phyloP scores from a whole-genome alignment of 2,888 invertebrate species.

The Volucella inanis region DNA sequence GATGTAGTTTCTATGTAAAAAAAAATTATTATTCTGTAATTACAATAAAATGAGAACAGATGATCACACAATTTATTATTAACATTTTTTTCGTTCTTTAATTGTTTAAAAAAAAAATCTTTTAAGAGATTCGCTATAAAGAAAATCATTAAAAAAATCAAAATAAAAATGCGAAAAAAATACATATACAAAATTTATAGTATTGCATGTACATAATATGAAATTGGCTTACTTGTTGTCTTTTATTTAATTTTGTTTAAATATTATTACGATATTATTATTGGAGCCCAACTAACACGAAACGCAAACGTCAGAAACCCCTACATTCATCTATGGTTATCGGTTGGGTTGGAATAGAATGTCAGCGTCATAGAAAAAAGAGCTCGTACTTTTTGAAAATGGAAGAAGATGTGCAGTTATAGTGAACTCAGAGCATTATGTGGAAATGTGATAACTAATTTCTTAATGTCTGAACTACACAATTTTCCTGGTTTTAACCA shows the following conservation, averaged over 20 bases:
- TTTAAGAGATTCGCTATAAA: slow-evolving; percentile 65
- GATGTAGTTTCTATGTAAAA: slow-evolving; percentile 73
- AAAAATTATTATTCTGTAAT: slow-evolving; percentile 61
- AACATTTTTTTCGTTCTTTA: slow-evolving; percentile 57
- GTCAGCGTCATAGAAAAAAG: too few species aligned
- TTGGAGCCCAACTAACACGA: too few species aligned
- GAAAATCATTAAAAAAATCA: slow-evolving; percentile 38
- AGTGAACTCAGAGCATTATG: too few species aligned
- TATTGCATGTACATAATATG: slow-evolving; percentile 73
- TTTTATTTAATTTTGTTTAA: slow-evolving; percentile 52
- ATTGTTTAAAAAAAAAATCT: slow-evolving; percentile 47
- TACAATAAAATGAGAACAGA: slow-evolving; percentile 61
- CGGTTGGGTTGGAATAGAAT: too few species aligned
- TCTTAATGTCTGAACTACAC: too few species aligned
- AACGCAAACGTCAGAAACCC: too few species aligned
- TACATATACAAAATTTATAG: slow-evolving; percentile 66
- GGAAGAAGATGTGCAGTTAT: too few species aligned
- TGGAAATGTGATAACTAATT: too few species aligned
- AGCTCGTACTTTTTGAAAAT: too few species aligned
- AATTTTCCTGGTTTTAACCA: too few species aligned
- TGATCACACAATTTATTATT: slow-evolving; percentile 70
- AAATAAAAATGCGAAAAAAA: slow-evolving; percentile 61
- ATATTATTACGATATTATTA: too few species aligned
- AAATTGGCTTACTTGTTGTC: slow-evolving; percentile 63
- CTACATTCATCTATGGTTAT: too few species aligned